These are phyloP conservation scores for Drosophila neocordata DNA, from an alignment of 1,140 invertebrate species.

Conservation along the genomic window DNA sequence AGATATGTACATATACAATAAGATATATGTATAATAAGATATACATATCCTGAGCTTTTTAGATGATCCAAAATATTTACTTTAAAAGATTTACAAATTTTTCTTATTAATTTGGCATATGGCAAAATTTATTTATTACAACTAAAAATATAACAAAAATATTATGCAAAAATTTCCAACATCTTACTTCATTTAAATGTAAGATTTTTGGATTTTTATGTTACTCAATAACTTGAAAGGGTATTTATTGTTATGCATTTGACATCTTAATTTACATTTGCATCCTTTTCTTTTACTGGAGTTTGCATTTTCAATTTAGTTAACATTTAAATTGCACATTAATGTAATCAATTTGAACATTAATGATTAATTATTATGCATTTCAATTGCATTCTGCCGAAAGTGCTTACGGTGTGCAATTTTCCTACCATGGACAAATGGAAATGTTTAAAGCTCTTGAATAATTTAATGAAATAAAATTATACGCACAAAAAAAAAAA, in stretches of 20 bases:
- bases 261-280: not conserved
- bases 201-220: too few relatives aligned
- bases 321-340: conserved; percentile 49
- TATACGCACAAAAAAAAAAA: conserved; percentile 27
- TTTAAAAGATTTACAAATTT: too few relatives aligned
- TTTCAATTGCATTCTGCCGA: conserved; percentile 44
- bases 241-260: not conserved
- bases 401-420: conserved; percentile 6
- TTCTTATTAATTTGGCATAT: too few relatives aligned
- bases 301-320: conserved; percentile 13
- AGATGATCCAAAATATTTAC: too few relatives aligned
- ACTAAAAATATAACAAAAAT: too few relatives aligned
- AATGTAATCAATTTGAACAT: conserved; percentile 59
- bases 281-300: not conserved
- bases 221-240: not conserved
- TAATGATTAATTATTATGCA: conserved; percentile 66
- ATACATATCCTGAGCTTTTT: too few relatives aligned
- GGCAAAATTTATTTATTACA: too few relatives aligned
- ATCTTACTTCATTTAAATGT: too few relatives aligned
- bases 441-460: conserved; percentile 41
- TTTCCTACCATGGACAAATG: conserved; percentile 8
- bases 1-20: too few relatives aligned
- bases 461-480: conserved; percentile 65
- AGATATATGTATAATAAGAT: too few relatives aligned
- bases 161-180: too few relatives aligned